Evolutionary conservation across 2,888 invertebrate species (phyloP).

Genomic region (Silvanus unidentatus): DNA sequence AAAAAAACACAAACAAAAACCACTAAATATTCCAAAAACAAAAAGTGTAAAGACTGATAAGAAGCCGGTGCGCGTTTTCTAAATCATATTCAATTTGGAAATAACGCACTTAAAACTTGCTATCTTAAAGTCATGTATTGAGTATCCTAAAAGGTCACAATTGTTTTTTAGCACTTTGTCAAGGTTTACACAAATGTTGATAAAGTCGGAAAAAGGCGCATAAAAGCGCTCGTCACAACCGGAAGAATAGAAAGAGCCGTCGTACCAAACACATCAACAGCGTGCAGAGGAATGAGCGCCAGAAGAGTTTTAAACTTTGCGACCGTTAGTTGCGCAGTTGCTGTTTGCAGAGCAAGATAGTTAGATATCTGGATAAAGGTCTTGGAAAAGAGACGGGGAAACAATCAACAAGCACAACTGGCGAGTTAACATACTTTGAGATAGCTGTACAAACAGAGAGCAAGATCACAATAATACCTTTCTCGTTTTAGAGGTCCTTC

Average conservation of each 20-base stretch:
- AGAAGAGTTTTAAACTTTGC: slow-evolving; percentile 19
- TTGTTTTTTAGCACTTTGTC: too few relatives aligned
- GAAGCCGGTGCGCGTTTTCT: too few relatives aligned
- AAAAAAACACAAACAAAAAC: too few relatives aligned
- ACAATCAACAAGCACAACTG: slow-evolving; percentile 29
- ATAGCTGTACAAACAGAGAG: slow-evolving; percentile 8
- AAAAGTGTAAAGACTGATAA: too few relatives aligned
- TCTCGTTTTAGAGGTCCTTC: slow-evolving; percentile 3
- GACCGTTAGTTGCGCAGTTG: slow-evolving; percentile 16
- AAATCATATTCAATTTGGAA: too few relatives aligned
- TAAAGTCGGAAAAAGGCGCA: too few relatives aligned
- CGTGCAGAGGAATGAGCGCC: slow-evolving; percentile 21
- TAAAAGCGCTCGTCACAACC: neutral
- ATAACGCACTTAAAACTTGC: too few relatives aligned
- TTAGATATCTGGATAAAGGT: slow-evolving; percentile 7
- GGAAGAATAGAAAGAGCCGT: neutral
- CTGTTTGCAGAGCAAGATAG: slow-evolving; percentile 6
- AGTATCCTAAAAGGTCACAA: too few relatives aligned
- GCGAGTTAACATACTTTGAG: slow-evolving; percentile 12
- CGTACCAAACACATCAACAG: slow-evolving; percentile 1
- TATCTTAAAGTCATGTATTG: too few relatives aligned
- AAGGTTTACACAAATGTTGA: too few relatives aligned
- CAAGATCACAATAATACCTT: slow-evolving; percentile 6
- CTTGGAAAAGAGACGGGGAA: slow-evolving; percentile 17
- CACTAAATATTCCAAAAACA: too few relatives aligned